phyloP scores from a whole-genome alignment of 2,888 invertebrate species.

The Nasonovia ribisnigri region DNA sequence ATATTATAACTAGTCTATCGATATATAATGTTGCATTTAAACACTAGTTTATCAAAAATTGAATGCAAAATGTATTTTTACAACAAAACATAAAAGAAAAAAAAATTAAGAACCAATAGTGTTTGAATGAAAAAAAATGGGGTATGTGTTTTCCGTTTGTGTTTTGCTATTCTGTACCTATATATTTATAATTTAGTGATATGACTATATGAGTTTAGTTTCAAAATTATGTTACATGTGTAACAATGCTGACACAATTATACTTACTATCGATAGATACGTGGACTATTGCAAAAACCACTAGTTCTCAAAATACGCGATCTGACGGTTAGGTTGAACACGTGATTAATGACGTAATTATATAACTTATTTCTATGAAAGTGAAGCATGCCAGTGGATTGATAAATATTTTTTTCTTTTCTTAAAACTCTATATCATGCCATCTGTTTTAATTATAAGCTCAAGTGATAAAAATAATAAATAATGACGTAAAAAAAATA shows the following conservation, averaged over 20 bases:
- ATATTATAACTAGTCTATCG: not conserved
- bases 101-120: not conserved
- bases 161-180: not conserved
- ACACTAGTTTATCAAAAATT: not conserved
- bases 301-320: too few species aligned
- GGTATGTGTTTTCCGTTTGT: not conserved
- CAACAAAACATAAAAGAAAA: not conserved
- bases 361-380: too few species aligned
- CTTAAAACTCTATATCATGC: too few species aligned
- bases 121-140: not conserved
- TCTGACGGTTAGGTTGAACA: too few species aligned
- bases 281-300: not conserved
- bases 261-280: too few species aligned
- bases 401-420: too few species aligned
- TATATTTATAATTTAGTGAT: not conserved
- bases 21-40: not conserved
- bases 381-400: too few species aligned
- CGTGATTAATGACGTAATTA: too few species aligned
- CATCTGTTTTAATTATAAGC: too few species aligned
- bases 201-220: not conserved
- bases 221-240: not conserved
- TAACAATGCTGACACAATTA: not conserved
- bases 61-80: not conserved
- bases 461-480: too few species aligned
- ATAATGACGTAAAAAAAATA: too few species aligned